Evolutionary conservation across 1,140 invertebrate genomes (phyloP).

Genomic region (Glomeris maerens): DNA sequence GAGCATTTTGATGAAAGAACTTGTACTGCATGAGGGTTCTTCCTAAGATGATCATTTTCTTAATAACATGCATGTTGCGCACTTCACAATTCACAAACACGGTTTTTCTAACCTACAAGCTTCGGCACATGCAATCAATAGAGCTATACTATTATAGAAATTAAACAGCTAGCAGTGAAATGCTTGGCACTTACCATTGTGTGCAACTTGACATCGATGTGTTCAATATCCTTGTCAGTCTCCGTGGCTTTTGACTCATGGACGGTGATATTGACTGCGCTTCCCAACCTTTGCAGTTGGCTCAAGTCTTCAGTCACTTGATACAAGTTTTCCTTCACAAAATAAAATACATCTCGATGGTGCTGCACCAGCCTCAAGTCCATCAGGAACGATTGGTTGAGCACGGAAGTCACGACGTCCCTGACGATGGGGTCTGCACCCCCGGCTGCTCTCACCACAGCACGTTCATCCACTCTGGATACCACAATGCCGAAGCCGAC

Average conservation of each 20-base stretch:
- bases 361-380: slow-evolving; percentile 79
- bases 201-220: slow-evolving; percentile 70
- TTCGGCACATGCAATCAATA: too few species aligned
- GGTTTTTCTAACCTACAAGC: too few species aligned
- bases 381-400: slow-evolving; percentile 76
- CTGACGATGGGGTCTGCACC: slow-evolving; percentile 71
- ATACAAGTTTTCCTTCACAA: slow-evolving; percentile 81
- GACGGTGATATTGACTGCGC: slow-evolving; percentile 84
- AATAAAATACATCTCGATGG: slow-evolving; percentile 85
- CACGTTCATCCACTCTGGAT: slow-evolving; percentile 58
- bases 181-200: slow-evolving; percentile 59
- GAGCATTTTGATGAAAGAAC: too few species aligned
- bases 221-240: slow-evolving; percentile 12
- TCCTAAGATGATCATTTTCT: too few species aligned
- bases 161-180: too few species aligned
- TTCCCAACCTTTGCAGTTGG: slow-evolving; percentile 66
- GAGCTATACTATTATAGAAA: too few species aligned
- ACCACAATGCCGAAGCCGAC: slow-evolving; percentile 83
- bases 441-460: slow-evolving; percentile 68
- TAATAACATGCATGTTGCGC: too few species aligned
- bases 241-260: slow-evolving; percentile 56
- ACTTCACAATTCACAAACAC: too few species aligned
- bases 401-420: slow-evolving; percentile 86
- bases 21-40: too few species aligned
- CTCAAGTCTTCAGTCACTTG: slow-evolving; percentile 72